These are phyloP conservation scores for Cololabis saira DNA, from an alignment of 2,113 vertebrate species.

Conservation along the genomic window DNA sequence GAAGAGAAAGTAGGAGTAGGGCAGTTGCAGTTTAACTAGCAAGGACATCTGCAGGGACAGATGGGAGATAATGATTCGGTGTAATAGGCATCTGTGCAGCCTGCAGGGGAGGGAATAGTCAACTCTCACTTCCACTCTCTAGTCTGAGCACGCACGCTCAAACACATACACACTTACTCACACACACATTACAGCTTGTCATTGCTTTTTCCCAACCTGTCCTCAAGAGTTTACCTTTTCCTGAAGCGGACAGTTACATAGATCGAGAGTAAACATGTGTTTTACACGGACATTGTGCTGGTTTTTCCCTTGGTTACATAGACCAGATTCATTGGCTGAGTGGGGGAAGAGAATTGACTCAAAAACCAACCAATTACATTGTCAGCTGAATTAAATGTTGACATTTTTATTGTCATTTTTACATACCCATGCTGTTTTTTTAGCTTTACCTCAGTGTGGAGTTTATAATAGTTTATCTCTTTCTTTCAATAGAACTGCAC, in stretches of 20 bases:
- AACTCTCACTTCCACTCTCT: conserved; percentile 49
- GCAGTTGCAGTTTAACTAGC: conserved; percentile 71
- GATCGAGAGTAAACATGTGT: conserved; percentile 75
- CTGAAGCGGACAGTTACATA: conserved; percentile 68
- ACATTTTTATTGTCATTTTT: conserved; percentile 43
- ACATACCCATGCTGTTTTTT: conserved; percentile 25
- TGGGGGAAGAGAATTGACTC: conserved; percentile 30
- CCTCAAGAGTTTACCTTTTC: conserved; percentile 74
- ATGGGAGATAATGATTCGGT: conserved; percentile 79
- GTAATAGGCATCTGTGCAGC: conserved; percentile 75
- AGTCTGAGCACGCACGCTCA: conserved; percentile 34
- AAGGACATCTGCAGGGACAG: conserved; percentile 80
- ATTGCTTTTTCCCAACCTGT: conserved; percentile 72
- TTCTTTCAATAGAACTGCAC: not conserved
- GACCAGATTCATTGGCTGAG: conserved; percentile 40
- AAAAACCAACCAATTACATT: conserved; percentile 34
- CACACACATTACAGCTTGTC: conserved; percentile 69
- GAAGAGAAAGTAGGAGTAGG: conserved; percentile 39
- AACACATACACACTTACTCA: conserved; percentile 29
- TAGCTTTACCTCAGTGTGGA: conserved; percentile 13
- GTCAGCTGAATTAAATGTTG: conserved; percentile 27
- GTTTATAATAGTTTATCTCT: not conserved
- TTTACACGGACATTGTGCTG: conserved; percentile 58
- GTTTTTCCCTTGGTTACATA: conserved; percentile 46
- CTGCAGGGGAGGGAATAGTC: conserved; percentile 69